These are phyloP conservation scores for Calypte anna DNA, from an alignment of 2,113 vertebrate species.

Conservation along the genomic window DNA sequence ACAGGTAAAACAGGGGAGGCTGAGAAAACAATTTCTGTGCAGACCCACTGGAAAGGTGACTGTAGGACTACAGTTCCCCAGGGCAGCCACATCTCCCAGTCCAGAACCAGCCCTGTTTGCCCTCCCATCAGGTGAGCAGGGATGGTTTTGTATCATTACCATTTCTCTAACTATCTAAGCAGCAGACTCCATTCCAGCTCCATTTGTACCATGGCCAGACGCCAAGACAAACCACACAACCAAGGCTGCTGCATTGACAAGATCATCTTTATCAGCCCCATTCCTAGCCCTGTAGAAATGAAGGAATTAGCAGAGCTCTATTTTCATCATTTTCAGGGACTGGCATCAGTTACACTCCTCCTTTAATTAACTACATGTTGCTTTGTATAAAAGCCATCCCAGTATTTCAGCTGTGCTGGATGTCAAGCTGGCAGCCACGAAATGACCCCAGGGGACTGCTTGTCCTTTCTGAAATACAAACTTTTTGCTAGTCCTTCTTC, in stretches of 20 bases:
- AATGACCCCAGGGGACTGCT: neutral
- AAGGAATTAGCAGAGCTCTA: constrained; percentile 8
- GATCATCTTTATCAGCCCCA: constrained; percentile 11
- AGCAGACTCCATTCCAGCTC: neutral
- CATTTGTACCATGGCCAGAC: neutral
- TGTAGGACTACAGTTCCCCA: neutral
- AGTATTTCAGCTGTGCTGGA: neutral
- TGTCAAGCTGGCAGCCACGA: constrained; percentile 11
- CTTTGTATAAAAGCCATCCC: constrained; percentile 21
- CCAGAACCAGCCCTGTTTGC: accelerated
- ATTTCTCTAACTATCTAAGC: neutral
- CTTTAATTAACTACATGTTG: constrained; percentile 36
- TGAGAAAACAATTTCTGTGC: neutral
- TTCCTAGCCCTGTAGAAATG: neutral
- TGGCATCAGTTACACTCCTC: neutral
- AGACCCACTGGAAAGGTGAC: neutral
- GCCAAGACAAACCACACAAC: neutral
- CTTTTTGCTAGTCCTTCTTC: neutral
- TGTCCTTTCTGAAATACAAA: neutral
- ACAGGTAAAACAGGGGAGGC: neutral
- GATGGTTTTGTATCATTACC: neutral
- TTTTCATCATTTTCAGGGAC: constrained; percentile 18
- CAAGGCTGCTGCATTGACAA: neutral
- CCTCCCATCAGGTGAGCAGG: neutral
- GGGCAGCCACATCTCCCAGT: neutral